Evolutionary conservation across 1,140 invertebrate species (phyloP), one percentile per base, ranked within the genome.

Genomic region (Drosophila gunungcola): DNA sequence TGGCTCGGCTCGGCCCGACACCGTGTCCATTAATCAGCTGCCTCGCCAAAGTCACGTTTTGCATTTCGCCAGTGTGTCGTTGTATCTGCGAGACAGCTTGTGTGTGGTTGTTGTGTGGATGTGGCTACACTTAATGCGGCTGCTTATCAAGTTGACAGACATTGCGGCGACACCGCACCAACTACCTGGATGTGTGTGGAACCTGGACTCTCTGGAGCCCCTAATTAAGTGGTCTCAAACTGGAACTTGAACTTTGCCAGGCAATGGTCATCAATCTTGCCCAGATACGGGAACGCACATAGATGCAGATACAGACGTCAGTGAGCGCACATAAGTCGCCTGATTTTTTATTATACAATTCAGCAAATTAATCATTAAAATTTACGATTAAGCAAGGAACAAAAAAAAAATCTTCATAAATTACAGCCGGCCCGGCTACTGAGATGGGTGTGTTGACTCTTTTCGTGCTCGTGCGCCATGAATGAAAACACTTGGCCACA

Each of bases 91-190:
- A n/a, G 54, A 5, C 5, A 41, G 56, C 38, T 34, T 61, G 49
- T 57, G 57, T 54, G 21, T 52, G 13, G 25, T 13, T 58, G 45
- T 67, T 32, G 51, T 58, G 25, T 53, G 7, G 13, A 12, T 58
- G 61, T 54, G 45, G 42, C 57, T 48, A 58, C 43, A 34, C 54
- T 85, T 85, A 85, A 85, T 80, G 81, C 29, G 52, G 55, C 63
- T 78, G 81, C 81, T 85, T 85, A 85, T 85, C 81, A 85, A 85
- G 61, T 80, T 85, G 81, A 85, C 56, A 78, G 81, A 80, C 77
- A 80, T 58, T 36, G 38, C 38, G 62, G 72, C 65, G 72, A 58
- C 80, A 54, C 72, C 42, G 27, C 72, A 52, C 29, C 13, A 49
- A 53, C 54, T 63, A 55, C 61, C 48, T 53, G 57, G 32, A 13